Base-by-base conservation (phyloP, 2,113 vertebrate genomes). In the Phylloscopus trochiloides region DNA sequence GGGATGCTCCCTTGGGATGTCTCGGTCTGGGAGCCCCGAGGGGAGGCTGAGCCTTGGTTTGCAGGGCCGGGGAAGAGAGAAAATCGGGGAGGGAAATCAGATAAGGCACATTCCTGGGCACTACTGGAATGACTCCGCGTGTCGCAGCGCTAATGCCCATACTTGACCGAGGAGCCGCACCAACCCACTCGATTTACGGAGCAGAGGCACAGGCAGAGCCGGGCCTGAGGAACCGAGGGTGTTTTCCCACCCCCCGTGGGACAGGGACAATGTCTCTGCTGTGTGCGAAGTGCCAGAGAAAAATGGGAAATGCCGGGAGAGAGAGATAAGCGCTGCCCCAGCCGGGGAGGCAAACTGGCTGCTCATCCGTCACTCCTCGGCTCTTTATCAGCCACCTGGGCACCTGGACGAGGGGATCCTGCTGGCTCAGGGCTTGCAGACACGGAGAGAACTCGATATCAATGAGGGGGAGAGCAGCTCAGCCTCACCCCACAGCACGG, bases 71-170 rank as follows among this genome's bases (percentile, higher is more conserved):
- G 88, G 74, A 50, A 80, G 79, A 54, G 36, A 61, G 34, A 34
- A 89, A 83, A 91, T 47, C 48, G 68, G 73, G 40, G 48, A 48
- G 86, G 59, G n/a, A 17, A 74, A 95, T 94, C 90, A 91, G 95
- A 97, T 91, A 97, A 97, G 90, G 77, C 4, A 0, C 95, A 94
- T 97, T 97, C 96, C 92, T 78, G 74, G 80, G 90, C 4, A 32
- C 78, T 59, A 4, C 87, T 84, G 92, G 78, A 25, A 89, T 88
- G 94, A 66, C 77, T 84, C 80, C 2, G 14, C 22, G 34, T 3
- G 6, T 8, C 6, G 0, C n/a, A 10, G 68, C 13, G 5, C 38
- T 48, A 70, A 93, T 92, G 89, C 94, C 86, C 88, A 38, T 85
- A 91, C 94, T 92, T 94, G 95, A 95, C 83, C 45, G 10, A 54